These are phyloP conservation scores for Phalacrocorax carbo DNA, from an alignment of 2,113 vertebrate genomes.

Conservation along the genomic window DNA sequence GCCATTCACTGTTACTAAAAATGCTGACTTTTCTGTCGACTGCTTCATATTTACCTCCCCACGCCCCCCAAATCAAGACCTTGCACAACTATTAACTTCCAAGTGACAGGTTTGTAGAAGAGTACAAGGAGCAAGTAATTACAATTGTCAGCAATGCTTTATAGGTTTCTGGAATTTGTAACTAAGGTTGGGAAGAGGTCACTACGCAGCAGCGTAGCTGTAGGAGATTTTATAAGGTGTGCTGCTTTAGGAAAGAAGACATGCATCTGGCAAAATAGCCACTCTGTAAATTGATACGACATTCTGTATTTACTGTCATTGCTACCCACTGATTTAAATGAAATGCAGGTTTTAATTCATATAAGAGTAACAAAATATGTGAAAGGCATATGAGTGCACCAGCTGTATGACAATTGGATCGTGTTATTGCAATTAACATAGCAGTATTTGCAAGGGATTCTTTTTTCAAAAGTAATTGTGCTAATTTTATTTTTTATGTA, in stretches of 20 bases:
- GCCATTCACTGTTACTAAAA: background rate
- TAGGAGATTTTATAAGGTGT: background rate
- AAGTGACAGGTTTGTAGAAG: background rate
- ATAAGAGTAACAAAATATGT: background rate
- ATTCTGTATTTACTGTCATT: constrained; percentile 9
- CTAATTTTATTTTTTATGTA: constrained; percentile 4
- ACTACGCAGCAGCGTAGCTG: background rate
- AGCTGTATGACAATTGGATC: background rate
- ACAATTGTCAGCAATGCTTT: background rate
- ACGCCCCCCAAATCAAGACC: background rate
- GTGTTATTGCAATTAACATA: constrained; percentile 1
- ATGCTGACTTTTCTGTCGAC: background rate
- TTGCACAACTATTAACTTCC: background rate
- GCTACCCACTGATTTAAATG: constrained; percentile 19
- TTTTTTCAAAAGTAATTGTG: background rate
- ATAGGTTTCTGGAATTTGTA: background rate
- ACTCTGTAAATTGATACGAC: constrained; percentile 1
- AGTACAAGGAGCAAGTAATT: background rate
- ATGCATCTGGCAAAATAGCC: background rate
- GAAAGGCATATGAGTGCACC: background rate
- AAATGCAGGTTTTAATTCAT: constrained; percentile 41
- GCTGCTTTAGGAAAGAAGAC: background rate
- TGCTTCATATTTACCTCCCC: background rate
- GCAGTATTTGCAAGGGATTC: background rate
- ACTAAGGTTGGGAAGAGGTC: background rate